Base-by-base conservation (phyloP, 2,888 invertebrate species). In the Lamproptera curius region DNA sequence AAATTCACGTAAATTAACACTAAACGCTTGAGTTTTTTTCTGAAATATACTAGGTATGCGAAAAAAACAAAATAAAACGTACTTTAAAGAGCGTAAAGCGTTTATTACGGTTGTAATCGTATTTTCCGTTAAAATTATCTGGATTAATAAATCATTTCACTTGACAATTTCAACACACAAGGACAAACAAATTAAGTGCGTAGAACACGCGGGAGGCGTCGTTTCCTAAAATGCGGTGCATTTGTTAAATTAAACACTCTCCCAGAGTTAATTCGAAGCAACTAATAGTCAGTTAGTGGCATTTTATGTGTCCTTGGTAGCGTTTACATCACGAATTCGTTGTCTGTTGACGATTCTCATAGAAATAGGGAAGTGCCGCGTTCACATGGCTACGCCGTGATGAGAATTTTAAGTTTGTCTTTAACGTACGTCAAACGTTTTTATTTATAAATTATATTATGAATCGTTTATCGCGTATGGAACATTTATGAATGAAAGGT, bases 381-480 rank as follows among this genome's bases (percentile, higher is more conserved):
- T 81, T 83, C 79, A 62, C 81, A 79, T 67, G 67, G 50, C 55
- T 72, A 77, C 68, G 2, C 9, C 28, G 28, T 64, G 72, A 65
- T 49, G 52, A 49, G 55, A 70, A 75, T 79, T 63, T 62, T 69
- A 76, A 78, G 4, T 73, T 62, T 46, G 33, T 39, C 42, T n/a
- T n/a, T n/a, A n/a, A n/a, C n/a, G n/a, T n/a, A n/a, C n/a, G n/a
- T n/a, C n/a, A n/a, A n/a, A n/a, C n/a, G n/a, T n/a, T n/a, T n/a
- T n/a, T n/a, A n/a, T n/a, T n/a, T n/a, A n/a, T n/a, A n/a, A n/a
- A n/a, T n/a, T n/a, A n/a, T n/a, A n/a, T n/a, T n/a, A n/a, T n/a
- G n/a, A n/a, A n/a, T n/a, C n/a, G n/a, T n/a, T n/a, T n/a, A n/a
- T n/a, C n/a, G n/a, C n/a, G n/a, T n/a, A n/a, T n/a, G n/a, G n/a